These are phyloP conservation scores for Styela clava DNA, from an alignment of 23 tunicate genomes.

Conservation along the genomic window DNA sequence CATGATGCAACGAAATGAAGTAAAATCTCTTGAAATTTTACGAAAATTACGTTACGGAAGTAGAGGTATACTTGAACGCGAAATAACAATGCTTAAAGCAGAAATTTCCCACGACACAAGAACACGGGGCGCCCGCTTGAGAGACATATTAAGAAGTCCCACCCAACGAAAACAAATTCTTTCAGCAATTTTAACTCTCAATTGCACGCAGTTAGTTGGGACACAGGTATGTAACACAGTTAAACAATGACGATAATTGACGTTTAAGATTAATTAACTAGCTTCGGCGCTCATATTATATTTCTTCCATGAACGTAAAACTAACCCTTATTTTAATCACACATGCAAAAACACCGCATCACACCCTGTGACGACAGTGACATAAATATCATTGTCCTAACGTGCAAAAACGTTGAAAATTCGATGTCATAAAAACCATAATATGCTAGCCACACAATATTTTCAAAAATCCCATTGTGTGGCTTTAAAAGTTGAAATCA, in stretches of 20 bases:
- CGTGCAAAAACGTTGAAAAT: too few species aligned
- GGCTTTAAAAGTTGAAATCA: too few species aligned
- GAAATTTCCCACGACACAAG: neutral
- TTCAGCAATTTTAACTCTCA: neutral
- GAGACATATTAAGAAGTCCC: neutral
- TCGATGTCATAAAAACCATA: too few species aligned
- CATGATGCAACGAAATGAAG: neutral
- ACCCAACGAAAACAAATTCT: neutral
- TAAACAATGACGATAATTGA: neutral
- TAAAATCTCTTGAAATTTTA: neutral
- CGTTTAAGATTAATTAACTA: neutral
- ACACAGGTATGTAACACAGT: neutral
- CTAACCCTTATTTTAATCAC: too few species aligned
- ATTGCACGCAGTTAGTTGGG: neutral
- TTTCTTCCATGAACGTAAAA: too few species aligned
- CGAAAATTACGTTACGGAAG: constrained; percentile 2
- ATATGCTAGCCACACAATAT: too few species aligned
- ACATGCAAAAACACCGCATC: too few species aligned
- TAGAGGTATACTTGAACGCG: neutral
- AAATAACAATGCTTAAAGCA: neutral
- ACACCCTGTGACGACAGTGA: too few species aligned
- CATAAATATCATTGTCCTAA: too few species aligned
- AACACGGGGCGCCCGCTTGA: neutral
- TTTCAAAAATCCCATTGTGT: too few species aligned
- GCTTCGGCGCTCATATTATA: too few species aligned